Evolutionary conservation across 53 echinoderm and acorn worm genomes (phyloP).

Genomic region (Hippasteria phrygiana): DNA sequence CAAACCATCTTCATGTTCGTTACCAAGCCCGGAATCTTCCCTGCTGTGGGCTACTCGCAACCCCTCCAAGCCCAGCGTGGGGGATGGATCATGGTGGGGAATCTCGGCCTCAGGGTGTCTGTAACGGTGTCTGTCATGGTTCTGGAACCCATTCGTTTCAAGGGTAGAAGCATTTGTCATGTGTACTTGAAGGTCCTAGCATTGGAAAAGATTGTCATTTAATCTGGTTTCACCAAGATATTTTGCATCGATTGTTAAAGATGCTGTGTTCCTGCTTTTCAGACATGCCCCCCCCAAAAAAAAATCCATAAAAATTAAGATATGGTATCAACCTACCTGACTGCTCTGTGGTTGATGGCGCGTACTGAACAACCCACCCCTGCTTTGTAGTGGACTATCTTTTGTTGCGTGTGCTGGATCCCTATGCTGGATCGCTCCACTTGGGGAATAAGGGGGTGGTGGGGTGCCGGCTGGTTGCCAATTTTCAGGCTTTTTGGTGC

Average conservation of each 20-base stretch:
- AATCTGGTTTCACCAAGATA: no score
- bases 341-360: no score
- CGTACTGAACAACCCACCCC: no score
- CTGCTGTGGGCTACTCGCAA: conserved; percentile 61
- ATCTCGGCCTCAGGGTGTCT: neutral
- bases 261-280: no score
- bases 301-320: no score
- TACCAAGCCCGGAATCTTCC: conserved; percentile 75
- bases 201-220: neutral
- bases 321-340: no score
- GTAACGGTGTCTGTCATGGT: conserved; percentile 6
- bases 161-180: no score
- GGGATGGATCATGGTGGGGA: neutral
- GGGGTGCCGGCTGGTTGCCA: conserved; percentile 19
- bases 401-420: conserved; percentile 14
- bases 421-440: neutral
- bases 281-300: no score
- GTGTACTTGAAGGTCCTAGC: neutral
- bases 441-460: conserved; percentile 21
- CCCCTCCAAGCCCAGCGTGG: conserved; percentile 26
- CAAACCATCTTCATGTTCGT: conserved; percentile 59
- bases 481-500: neutral
- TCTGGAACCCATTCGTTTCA: neutral
- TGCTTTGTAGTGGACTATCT: conserved; percentile 21
- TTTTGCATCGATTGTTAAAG: no score